These are phyloP conservation scores for Rhabdornis inornatus DNA, from an alignment of 2,113 vertebrate genomes.

Conservation along the genomic window DNA sequence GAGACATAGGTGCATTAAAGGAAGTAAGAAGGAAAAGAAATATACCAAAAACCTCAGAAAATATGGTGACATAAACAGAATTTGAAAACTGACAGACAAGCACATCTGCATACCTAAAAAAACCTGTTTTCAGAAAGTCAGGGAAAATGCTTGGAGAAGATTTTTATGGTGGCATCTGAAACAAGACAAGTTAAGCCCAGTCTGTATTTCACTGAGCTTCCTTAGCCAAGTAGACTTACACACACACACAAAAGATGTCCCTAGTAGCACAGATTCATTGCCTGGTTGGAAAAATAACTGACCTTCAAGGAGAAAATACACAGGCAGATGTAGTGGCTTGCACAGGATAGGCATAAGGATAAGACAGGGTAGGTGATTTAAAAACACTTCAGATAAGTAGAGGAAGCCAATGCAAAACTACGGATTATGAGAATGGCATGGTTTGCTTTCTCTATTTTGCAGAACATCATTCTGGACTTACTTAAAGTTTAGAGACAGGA, in stretches of 20 bases:
- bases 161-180: background rate
- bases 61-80: background rate
- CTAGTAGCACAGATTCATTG: background rate
- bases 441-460: background rate
- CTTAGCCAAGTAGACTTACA: background rate
- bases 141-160: background rate
- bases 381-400: background rate
- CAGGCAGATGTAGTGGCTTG: background rate
- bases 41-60: background rate
- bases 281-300: background rate
- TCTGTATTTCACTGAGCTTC: background rate
- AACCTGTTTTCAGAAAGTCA: background rate
- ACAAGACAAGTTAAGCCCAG: background rate
- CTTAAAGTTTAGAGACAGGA: slow-evolving; percentile 15
- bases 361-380: background rate
- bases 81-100: background rate
- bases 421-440: background rate
- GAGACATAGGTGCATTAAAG: background rate
- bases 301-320: background rate
- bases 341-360: background rate
- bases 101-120: background rate
- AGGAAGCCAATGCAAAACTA: background rate
- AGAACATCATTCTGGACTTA: background rate
- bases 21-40: background rate
- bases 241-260: background rate